A percentile compares a stretch with the other conserved stretches of the same genome.
phyloP scores from a whole-genome alignment of 2,113 vertebrate genomes.

The Ochotona princeps region DNA sequence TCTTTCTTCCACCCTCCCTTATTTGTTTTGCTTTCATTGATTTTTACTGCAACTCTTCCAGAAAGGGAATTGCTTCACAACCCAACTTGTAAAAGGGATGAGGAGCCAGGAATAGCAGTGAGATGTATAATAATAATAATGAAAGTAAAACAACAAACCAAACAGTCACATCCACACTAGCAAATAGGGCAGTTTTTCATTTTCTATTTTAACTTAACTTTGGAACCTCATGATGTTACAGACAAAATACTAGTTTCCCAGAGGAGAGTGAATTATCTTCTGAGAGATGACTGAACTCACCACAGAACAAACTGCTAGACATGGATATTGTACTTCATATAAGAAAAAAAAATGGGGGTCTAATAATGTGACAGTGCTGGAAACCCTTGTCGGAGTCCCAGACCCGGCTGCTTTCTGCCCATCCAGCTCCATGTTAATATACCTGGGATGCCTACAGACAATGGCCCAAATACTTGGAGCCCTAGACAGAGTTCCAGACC shows the following conservation, averaged over 20 bases:
- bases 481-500: too few species aligned
- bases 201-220: neutral
- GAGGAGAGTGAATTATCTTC: slow-evolving; percentile 34
- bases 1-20: neutral
- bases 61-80: neutral
- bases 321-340: neutral
- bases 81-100: neutral
- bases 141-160: neutral
- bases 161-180: neutral
- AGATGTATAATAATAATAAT: neutral
- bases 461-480: too few species aligned
- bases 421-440: too few species aligned
- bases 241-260: neutral
- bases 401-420: too few species aligned
- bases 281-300: neutral
- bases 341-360: neutral
- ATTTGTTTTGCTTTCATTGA: neutral
- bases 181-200: neutral
- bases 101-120: neutral
- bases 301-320: neutral
- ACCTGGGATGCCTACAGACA: too few species aligned
- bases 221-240: neutral
- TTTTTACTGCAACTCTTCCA: neutral
- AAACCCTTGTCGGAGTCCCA: too few species aligned
- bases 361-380: too few species aligned